Conservation (phyloP, 2,113 vertebrate genomes). For the Bagarius yarrelli region DNA sequence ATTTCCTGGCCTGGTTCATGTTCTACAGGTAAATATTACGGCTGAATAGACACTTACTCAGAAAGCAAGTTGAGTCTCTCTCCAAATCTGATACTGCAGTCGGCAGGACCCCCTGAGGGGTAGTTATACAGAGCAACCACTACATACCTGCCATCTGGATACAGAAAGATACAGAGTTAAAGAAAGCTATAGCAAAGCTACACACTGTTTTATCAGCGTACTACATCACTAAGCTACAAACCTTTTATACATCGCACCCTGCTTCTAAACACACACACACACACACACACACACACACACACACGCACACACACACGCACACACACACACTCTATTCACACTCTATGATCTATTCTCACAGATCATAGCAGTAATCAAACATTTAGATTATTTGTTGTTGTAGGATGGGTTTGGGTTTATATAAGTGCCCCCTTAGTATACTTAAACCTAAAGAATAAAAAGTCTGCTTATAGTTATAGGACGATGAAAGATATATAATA, state of each 20-base stretch:
- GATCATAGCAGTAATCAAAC: too few relatives aligned
- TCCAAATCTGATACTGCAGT: conserved; percentile 66
- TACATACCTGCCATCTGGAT: conserved; percentile 55
- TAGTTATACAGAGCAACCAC: conserved; percentile 74
- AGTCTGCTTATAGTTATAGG: too few relatives aligned
- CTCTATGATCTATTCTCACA: too few relatives aligned
- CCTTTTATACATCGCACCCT: not conserved
- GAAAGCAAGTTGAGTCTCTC: conserved; percentile 72
- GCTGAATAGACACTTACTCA: conserved; percentile 66
- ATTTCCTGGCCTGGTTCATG: not conserved
- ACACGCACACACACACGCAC: too few relatives aligned
- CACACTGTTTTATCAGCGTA: not conserved
- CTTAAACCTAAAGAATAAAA: too few relatives aligned
- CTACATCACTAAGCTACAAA: conserved; percentile 1
- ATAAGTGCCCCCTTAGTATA: too few relatives aligned
- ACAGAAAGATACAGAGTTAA: not conserved
- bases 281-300: too few relatives aligned
- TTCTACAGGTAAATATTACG: not conserved
- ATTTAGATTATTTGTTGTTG: too few relatives aligned
- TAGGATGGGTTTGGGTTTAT: too few relatives aligned
- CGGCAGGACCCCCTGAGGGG: conserved; percentile 50
- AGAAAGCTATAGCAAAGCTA: not conserved
- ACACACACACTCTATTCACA: too few relatives aligned
- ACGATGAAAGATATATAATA: too few relatives aligned
- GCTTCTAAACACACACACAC: not conserved